These are phyloP conservation scores for Elymnias hypermnestra DNA, from an alignment of 1,140 invertebrate genomes.

Conservation along the genomic window DNA sequence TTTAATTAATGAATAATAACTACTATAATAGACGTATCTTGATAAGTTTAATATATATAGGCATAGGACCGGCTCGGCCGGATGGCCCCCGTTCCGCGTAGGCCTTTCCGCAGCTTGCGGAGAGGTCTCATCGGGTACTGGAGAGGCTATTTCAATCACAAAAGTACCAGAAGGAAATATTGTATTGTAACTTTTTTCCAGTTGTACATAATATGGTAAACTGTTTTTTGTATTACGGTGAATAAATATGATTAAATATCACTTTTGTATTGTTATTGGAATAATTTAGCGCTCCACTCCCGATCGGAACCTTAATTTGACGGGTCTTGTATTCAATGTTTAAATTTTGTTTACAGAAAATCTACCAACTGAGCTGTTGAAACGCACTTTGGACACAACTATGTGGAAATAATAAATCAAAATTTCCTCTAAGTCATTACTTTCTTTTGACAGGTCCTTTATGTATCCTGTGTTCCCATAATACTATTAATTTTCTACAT, in stretches of 20 bases:
- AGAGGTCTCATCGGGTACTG: constrained; percentile 85
- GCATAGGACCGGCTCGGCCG: constrained; percentile 68
- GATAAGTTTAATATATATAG: constrained; percentile 75
- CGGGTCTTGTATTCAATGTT: constrained; percentile 47
- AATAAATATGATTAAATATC: constrained; percentile 76
- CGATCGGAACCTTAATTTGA: constrained; percentile 73
- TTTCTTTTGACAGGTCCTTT: constrained; percentile 70
- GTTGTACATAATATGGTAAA: constrained; percentile 74
- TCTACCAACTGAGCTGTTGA: constrained; percentile 69
- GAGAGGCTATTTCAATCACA: constrained; percentile 87
- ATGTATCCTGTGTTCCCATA: constrained; percentile 63
- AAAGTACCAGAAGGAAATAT: constrained; percentile 81
- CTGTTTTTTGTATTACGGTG: constrained; percentile 76
- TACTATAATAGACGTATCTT: constrained; percentile 69
- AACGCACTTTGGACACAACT: constrained; percentile 70
- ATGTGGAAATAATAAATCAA: constrained; percentile 75
- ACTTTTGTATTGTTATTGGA: constrained; percentile 70
- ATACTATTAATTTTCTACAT: constrained; percentile 65
- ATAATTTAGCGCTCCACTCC: constrained; percentile 68
- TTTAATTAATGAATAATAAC: constrained; percentile 71
- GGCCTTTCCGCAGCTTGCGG: constrained; percentile 75
- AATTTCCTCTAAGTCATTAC: constrained; percentile 70
- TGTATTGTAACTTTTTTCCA: constrained; percentile 73
- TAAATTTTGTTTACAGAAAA: constrained; percentile 73
- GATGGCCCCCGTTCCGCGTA: constrained; percentile 72